These are phyloP conservation scores for Nothocercus julius DNA, from an alignment of 2,113 vertebrate genomes.

Conservation along the genomic window DNA sequence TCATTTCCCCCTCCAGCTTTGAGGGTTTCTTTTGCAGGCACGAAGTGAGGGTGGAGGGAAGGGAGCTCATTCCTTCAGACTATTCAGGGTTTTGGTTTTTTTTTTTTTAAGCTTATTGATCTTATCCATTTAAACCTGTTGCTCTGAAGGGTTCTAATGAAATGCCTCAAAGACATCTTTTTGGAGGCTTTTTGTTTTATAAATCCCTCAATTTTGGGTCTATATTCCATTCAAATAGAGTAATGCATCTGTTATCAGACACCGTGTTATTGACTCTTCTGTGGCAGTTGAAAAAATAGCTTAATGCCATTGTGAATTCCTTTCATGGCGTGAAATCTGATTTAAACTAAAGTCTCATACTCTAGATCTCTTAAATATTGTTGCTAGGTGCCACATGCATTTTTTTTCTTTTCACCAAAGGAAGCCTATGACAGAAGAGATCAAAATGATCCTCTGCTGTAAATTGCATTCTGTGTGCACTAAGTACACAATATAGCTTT, in stretches of 20 bases:
- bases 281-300: not conserved
- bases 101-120: not conserved
- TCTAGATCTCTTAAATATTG: not conserved
- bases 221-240: not conserved
- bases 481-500: not conserved
- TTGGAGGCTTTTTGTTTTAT: slow-evolving; percentile 24
- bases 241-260: not conserved
- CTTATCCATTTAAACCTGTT: not conserved
- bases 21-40: not conserved
- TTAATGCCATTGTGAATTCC: not conserved
- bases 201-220: not conserved
- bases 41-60: too few relatives aligned
- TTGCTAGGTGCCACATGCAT: not conserved
- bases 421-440: not conserved
- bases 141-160: not conserved
- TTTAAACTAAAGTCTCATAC: slow-evolving; percentile 7
- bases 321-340: slow-evolving; percentile 9
- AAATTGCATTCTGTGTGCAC: not conserved
- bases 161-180: not conserved
- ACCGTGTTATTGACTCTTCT: not conserved
- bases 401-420: not conserved
- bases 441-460: not conserved
- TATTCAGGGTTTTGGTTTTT: not conserved
- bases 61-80: not conserved
- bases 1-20: not conserved